These are phyloP conservation scores for Hemaris fuciformis DNA, from an alignment of 2,888 invertebrate genomes.

Conservation along the genomic window DNA sequence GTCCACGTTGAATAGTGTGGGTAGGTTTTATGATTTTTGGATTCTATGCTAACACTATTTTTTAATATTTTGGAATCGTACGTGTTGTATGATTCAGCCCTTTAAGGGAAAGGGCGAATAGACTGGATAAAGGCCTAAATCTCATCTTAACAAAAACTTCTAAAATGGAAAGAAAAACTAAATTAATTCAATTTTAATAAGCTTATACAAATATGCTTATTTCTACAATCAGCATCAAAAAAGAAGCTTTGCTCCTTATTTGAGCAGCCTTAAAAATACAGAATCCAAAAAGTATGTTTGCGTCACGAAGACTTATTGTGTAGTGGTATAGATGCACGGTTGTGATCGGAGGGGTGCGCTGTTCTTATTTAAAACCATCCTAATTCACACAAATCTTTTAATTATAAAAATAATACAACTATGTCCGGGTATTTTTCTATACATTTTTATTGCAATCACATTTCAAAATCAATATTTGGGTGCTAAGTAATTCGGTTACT, in stretches of 20 bases:
- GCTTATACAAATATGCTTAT: too few species aligned
- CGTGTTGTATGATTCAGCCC: too few species aligned
- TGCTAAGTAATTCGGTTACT: neutral
- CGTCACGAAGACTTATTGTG: conserved; percentile 27
- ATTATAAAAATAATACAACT: too few species aligned
- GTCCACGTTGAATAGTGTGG: neutral
- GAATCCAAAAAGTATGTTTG: conserved; percentile 14
- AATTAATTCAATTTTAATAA: too few species aligned
- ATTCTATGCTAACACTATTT: too few species aligned
- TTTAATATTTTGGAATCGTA: too few species aligned
- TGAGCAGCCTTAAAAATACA: neutral
- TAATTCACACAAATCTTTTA: neutral
- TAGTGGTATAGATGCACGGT: conserved; percentile 35
- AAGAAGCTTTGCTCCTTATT: neutral
- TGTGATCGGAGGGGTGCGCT: conserved; percentile 33
- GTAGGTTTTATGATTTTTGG: conserved; percentile 21
- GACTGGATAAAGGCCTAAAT: neutral
- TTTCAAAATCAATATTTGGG: neutral
- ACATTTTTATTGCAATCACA: neutral
- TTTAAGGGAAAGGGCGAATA: too few species aligned
- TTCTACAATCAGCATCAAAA: too few species aligned
- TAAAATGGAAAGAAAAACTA: too few species aligned
- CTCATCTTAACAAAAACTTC: too few species aligned
- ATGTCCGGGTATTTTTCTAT: neutral
- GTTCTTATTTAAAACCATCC: conserved; percentile 32